Base-by-base conservation (phyloP, 2,113 vertebrate genomes). In the Ageneiosus marmoratus region DNA sequence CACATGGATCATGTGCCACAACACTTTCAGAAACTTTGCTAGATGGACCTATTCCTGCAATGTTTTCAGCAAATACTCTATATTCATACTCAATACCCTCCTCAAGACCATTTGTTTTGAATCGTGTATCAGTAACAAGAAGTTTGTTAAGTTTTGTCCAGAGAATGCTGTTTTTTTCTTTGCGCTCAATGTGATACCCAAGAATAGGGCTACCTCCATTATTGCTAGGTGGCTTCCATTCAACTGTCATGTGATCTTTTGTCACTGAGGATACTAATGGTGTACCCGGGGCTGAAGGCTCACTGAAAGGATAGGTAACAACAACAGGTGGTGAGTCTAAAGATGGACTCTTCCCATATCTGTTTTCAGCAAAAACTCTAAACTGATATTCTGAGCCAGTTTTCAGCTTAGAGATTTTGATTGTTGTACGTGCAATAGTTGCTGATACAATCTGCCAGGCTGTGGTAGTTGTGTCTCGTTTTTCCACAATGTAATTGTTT, bases 21-120 rank as follows among this genome's bases (percentile, higher is more conserved):
- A 94, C 96, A 69, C 94, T 91, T 86, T 96, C 96, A 37, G 98
- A 99, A 60, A 97, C 89, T 90, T 98, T 99, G 91, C 98, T 99
- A 82, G 92, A 89, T 88, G 96, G 95, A 86, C 98, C 96, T 74
- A 96, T 87, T 78, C 98, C 98, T 91, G 97, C 98, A 79, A 98
- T 95, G 77, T 99, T 99, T 92, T 99, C 97, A 86, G 98, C 98
- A 92, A 94, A 98, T 86, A 99, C 97, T 93, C 91, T 95, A 89
- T 97, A 99, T 92, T 99, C 98, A 89, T 99, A 99, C 89, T 99
- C 98, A 89, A 99, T 96, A 77, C 97, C 98, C 91, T 99, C 97
- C 89, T 99, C 98, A 84, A 99, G 95, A 13, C 96, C 95, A 16
- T 94, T 96, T 86, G 96, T 96, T 93, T 96, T 99, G 76, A 96